phyloP scores from a whole-genome alignment of 2,113 vertebrate genomes.

The Bubo blakistoni region DNA sequence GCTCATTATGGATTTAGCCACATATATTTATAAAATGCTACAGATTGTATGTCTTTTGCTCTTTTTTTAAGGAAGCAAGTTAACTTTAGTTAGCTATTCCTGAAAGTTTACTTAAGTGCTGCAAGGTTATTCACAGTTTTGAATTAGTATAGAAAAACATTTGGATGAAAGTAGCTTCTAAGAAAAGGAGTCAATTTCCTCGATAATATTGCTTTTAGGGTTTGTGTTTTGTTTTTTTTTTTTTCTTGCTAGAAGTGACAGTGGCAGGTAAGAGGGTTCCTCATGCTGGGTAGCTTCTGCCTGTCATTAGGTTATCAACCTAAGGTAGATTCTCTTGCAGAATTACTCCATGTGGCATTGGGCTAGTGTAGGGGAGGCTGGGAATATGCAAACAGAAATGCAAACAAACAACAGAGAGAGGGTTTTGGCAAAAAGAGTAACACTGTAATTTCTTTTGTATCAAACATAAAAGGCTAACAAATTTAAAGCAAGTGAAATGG shows the following conservation, averaged over 20 bases:
- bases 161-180: neutral
- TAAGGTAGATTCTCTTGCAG: neutral
- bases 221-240: neutral
- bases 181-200: neutral
- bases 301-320: neutral
- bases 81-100: neutral
- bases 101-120: neutral
- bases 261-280: neutral
- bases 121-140: neutral
- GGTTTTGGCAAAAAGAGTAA: neutral
- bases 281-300: neutral
- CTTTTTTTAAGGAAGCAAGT: neutral
- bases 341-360: neutral
- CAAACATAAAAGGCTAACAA: neutral
- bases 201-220: neutral
- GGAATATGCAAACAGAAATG: neutral
- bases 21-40: neutral
- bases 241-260: neutral
- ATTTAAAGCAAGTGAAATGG: neutral
- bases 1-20: neutral
- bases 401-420: neutral
- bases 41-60: neutral
- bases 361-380: neutral
- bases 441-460: neutral
- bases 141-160: neutral